Evolutionary conservation across 2,797 vertebrate genomes (phyloP), one percentile per base, ranked within the genome.

Genomic region (Dallia pectoralis): DNA sequence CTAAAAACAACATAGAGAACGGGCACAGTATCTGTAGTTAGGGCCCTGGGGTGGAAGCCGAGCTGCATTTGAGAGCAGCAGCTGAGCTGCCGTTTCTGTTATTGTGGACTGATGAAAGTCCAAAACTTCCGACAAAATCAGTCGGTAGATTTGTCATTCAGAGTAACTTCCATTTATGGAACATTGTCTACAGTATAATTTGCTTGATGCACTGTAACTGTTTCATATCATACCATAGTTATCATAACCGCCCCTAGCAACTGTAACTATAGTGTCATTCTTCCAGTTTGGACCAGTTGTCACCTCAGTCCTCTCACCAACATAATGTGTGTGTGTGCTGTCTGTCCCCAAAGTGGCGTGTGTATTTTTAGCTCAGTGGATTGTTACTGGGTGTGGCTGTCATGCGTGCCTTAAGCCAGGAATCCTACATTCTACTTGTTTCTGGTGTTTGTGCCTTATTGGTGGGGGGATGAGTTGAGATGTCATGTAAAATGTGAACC

Each of bases 271-370:
- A 79, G 81, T 74, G 74, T 74, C 74, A 69, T 66, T 82, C 82
- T 79, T 87, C 68, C 79, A 84, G 8, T 44, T 44, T 44, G 3
- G 40, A 12, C 81, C 79, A 88, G 85, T 84, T 87, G 86, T 79
- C 79, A 78, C 72, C 51, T 69, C 69, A 82, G 67, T 83, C 82
- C 74, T 72, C 77, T 78, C 75, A 80, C 83, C 86, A 82, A 81
- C 70, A 71, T 81, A 78, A 71, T 72, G 76, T 73, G 51, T 66
- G 44, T 3, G 44, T 62, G 36, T 67, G 29, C 7, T 18, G 72
- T 51, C 61, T 27, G 18, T 74, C 73, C 82, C 78, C 74, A 81
- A 86, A 79, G 79, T 77, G 79, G 36, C 67, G 25, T 70, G 73
- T 74, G 59, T 74, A 83, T 89, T 88, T 87, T 80, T 85, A 83